A percentile compares a stretch with the other conserved stretches of the same genome.
phyloP scores from a whole-genome alignment of 2,113 vertebrate genomes.

The Anthoscopus minutus region DNA sequence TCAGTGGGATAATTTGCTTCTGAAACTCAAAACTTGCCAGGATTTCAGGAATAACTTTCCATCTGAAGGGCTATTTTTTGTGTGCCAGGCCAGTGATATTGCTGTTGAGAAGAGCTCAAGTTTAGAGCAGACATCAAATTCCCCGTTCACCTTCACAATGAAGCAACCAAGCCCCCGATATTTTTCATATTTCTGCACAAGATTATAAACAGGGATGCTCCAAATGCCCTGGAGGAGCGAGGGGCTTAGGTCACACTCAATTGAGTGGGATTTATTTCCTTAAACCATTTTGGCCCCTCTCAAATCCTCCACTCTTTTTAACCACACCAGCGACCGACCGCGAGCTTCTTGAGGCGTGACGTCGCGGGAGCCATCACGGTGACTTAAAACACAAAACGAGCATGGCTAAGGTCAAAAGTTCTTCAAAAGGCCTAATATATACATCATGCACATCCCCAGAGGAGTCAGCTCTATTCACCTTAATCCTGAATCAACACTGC shows the following conservation, averaged over 20 bases:
- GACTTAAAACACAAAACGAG: not conserved
- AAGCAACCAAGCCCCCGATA: not conserved
- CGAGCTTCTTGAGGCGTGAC: not conserved
- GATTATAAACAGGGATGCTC: not conserved
- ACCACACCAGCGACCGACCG: not conserved
- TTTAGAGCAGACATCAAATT: not conserved
- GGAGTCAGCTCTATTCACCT: conserved; percentile 8
- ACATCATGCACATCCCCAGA: not conserved
- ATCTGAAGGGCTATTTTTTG: not conserved
- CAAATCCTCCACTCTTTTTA: not conserved
- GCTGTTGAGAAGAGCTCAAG: not conserved
- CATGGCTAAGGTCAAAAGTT: not conserved
- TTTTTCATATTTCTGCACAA: not conserved
- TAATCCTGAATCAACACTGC: conserved; percentile 35
- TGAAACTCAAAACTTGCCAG: not conserved
- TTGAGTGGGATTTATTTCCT: not conserved
- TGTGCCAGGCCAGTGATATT: not conserved
- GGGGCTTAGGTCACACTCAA: not conserved
- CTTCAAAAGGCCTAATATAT: not conserved
- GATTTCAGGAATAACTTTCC: not conserved
- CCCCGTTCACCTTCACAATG: rapidly evolving
- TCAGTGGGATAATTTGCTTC: not conserved
- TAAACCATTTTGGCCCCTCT: not conserved
- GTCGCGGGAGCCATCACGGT: not conserved
- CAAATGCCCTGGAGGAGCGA: not conserved